These are phyloP conservation scores for Platorchestia sp. DNA, from an alignment of 1,140 invertebrate genomes.

Conservation along the genomic window DNA sequence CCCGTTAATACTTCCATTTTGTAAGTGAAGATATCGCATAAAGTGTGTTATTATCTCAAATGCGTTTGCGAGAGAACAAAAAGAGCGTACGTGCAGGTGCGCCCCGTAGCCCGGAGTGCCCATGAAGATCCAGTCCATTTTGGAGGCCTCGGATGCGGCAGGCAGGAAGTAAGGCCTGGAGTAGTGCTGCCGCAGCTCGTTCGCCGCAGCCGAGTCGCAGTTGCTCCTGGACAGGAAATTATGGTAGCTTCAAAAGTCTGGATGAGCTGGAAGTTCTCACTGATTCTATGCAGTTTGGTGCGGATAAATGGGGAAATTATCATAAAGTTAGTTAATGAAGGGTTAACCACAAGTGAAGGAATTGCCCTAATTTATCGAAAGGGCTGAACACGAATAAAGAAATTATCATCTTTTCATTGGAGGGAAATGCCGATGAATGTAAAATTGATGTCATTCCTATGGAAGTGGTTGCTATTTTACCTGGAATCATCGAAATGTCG, in stretches of 20 bases:
- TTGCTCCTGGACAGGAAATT: slow-evolving; percentile 79
- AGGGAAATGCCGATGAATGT: too few relatives aligned
- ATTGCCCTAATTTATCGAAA: too few relatives aligned
- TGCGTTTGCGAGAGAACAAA: neutral
- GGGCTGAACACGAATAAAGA: too few relatives aligned
- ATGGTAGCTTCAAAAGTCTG: neutral
- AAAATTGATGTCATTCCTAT: too few relatives aligned
- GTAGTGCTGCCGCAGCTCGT: slow-evolving; percentile 84
- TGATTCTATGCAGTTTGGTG: neutral
- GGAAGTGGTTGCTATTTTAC: too few relatives aligned
- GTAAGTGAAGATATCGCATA: too few relatives aligned
- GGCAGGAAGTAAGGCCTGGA: slow-evolving; percentile 90
- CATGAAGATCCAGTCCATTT: slow-evolving; percentile 96
- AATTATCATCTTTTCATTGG: too few relatives aligned
- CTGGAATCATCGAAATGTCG: too few relatives aligned
- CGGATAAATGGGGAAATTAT: neutral
- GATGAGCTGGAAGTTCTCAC: neutral
- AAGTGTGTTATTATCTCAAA: too few relatives aligned
- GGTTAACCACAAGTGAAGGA: too few relatives aligned
- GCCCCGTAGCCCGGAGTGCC: slow-evolving; percentile 92
- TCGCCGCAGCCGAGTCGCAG: slow-evolving; percentile 84
- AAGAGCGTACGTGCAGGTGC: slow-evolving; percentile 84
- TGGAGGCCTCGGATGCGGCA: slow-evolving; percentile 83
- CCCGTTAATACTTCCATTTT: too few relatives aligned
- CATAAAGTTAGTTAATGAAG: too few relatives aligned